phyloP scores from a whole-genome alignment of 2,888 invertebrate genomes.

The Schrankia costaestrigalis region DNA sequence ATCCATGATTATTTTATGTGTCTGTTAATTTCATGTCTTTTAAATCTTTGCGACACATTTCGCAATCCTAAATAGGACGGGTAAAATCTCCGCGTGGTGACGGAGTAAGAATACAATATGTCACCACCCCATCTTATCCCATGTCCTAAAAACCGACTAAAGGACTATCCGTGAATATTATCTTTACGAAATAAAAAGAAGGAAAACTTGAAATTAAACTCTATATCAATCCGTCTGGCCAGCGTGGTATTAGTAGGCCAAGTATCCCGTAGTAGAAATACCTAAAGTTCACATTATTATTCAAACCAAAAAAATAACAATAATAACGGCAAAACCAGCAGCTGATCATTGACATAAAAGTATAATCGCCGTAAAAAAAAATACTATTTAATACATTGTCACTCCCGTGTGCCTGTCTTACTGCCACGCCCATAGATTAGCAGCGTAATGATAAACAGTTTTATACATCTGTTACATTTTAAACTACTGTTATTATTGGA shows the following conservation, averaged over 20 bases:
- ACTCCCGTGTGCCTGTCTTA: conserved; percentile 26
- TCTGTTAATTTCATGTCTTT: too few relatives aligned
- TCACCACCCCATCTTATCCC: background rate
- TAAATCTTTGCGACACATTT: conserved; percentile 1
- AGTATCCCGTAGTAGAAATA: too few relatives aligned
- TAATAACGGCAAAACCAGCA: too few relatives aligned
- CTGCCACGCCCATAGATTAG: conserved; percentile 52
- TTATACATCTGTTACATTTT: conserved; percentile 48
- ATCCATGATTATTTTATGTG: too few relatives aligned
- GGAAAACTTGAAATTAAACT: too few relatives aligned
- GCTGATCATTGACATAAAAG: conserved; percentile 4
- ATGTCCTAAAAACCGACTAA: background rate
- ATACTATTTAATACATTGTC: too few relatives aligned
- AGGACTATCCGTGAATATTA: background rate
- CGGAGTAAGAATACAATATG: background rate
- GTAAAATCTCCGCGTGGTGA: background rate
- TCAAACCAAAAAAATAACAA: too few relatives aligned
- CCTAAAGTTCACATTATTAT: too few relatives aligned
- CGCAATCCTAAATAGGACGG: background rate
- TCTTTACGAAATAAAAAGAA: too few relatives aligned
- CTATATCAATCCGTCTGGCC: too few relatives aligned
- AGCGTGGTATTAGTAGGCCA: too few relatives aligned
- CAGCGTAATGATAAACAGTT: conserved; percentile 24
- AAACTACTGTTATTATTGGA: too few relatives aligned
- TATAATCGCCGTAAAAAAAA: background rate